These are phyloP conservation scores for Pentalonia nigronervosa DNA, from an alignment of 1,140 invertebrate genomes.

Conservation along the genomic window DNA sequence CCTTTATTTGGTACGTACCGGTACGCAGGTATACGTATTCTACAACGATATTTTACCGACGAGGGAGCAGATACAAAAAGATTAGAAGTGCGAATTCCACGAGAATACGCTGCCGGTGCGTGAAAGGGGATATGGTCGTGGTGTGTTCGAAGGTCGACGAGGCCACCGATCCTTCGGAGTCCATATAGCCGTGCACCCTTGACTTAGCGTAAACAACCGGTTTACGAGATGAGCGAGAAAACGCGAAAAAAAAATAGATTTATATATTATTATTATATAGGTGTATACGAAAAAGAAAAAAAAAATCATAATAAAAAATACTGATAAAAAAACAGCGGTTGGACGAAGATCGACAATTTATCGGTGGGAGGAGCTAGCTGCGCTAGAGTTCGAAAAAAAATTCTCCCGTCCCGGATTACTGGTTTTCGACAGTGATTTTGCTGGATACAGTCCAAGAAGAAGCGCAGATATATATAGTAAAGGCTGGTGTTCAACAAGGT, in stretches of 20 bases:
- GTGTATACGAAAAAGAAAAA: no score
- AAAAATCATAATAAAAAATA: background rate
- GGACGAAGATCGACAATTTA: background rate
- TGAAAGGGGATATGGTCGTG: slow-evolving; percentile 44
- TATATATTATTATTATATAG: background rate
- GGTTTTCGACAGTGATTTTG: slow-evolving; percentile 40
- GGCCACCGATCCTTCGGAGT: slow-evolving; percentile 43
- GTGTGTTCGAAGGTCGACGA: slow-evolving; percentile 43
- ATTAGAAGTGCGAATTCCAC: background rate
- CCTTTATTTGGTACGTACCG: background rate
- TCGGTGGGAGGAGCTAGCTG: background rate
- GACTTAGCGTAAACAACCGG: slow-evolving; percentile 46
- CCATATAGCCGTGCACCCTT: slow-evolving; percentile 45
- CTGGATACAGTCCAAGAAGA: slow-evolving; percentile 45
- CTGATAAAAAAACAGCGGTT: background rate
- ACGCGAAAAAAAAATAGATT: background rate
- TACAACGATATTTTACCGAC: background rate
- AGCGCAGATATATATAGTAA: slow-evolving; percentile 48
- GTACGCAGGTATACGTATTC: background rate
- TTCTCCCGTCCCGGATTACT: slow-evolving; percentile 41
- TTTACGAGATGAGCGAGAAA: slow-evolving; percentile 21
- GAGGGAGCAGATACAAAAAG: background rate
- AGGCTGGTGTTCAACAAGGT: background rate
- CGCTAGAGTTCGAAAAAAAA: slow-evolving; percentile 5
- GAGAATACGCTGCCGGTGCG: background rate